Evolutionary conservation across 2,113 vertebrate species (phyloP).

Genomic region (Ploceus nigricollis): DNA sequence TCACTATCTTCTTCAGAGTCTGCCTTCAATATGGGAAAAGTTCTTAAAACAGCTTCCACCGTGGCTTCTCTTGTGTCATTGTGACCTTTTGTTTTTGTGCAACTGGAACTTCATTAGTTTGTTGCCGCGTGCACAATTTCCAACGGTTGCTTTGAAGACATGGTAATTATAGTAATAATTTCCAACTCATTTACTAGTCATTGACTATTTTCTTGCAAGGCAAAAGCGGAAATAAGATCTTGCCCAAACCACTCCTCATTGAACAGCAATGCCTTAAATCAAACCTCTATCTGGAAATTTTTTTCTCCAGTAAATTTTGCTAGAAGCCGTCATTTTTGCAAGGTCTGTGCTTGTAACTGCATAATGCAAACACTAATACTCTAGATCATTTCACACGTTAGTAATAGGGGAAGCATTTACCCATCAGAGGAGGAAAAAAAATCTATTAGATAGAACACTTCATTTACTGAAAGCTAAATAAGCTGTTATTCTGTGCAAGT

Average conservation of each 20-base stretch:
- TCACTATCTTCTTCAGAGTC: background rate
- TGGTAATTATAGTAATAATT: constrained; percentile 72
- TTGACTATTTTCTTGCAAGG: constrained; percentile 60
- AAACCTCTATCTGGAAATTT: constrained; percentile 15
- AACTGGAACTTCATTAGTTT: constrained; percentile 65
- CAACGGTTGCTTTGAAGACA: constrained; percentile 56
- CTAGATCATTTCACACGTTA: constrained; percentile 15
- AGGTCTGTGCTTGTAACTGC: constrained; percentile 17
- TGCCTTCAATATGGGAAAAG: constrained; percentile 12
- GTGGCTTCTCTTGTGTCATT: background rate
- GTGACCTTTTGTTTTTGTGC: constrained; percentile 65
- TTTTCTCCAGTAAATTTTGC: constrained; percentile 40
- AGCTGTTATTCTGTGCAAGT: constrained; percentile 25
- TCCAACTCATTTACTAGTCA: constrained; percentile 71
- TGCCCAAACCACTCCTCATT: constrained; percentile 24
- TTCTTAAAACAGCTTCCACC: background rate
- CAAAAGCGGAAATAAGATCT: constrained; percentile 50
- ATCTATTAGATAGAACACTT: constrained; percentile 42
- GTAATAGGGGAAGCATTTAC: constrained; percentile 47
- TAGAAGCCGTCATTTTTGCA: constrained; percentile 13
- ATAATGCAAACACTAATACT: constrained; percentile 28
- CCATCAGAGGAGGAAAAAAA: constrained; percentile 17
- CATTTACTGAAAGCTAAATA: constrained; percentile 60
- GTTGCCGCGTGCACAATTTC: constrained; percentile 55
- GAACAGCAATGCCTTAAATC: constrained; percentile 51